These are phyloP conservation scores for Erythrocercus mccallii DNA, from an alignment of 2,113 vertebrate species.

Conservation along the genomic window DNA sequence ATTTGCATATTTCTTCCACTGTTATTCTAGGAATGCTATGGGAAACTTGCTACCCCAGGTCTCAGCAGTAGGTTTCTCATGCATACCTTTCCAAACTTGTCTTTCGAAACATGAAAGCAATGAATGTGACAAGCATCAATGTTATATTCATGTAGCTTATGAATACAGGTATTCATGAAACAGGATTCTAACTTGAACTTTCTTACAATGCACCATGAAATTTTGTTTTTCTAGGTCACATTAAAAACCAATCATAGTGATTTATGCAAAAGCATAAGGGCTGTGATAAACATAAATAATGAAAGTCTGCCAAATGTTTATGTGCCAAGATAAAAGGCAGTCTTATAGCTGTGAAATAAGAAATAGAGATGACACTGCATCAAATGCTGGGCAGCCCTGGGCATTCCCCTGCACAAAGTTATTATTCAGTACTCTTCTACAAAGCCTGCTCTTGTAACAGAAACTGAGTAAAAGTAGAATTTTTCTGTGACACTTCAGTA, in stretches of 20 bases:
- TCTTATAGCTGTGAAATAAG: background rate
- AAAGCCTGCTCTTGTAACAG: background rate
- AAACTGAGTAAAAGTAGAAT: background rate
- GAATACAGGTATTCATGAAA: conserved; percentile 2
- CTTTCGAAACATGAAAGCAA: background rate
- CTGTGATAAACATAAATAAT: background rate
- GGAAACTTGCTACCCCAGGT: conserved; percentile 49
- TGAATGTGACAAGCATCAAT: background rate
- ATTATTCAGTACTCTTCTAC: background rate
- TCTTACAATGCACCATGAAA: background rate
- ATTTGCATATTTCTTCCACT: conserved; percentile 64
- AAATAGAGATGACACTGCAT: background rate
- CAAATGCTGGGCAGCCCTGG: background rate
- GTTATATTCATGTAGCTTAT: background rate
- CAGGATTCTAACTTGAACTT: background rate
- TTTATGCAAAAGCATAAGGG: conserved; percentile 30
- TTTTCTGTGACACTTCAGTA: background rate
- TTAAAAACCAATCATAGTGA: conserved; percentile 27
- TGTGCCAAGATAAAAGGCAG: background rate
- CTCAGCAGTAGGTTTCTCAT: conserved; percentile 51
- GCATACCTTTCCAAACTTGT: conserved; percentile 42
- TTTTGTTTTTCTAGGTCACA: conserved; percentile 6
- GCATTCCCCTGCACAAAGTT: background rate
- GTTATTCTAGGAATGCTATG: conserved; percentile 59
- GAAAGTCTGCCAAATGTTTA: background rate